Percentiles rank a stretch among this genome's conserved stretches.
These are phyloP conservation scores for Microplitis mediator DNA, from an alignment of 1,140 invertebrate genomes.

Conservation along the genomic window DNA sequence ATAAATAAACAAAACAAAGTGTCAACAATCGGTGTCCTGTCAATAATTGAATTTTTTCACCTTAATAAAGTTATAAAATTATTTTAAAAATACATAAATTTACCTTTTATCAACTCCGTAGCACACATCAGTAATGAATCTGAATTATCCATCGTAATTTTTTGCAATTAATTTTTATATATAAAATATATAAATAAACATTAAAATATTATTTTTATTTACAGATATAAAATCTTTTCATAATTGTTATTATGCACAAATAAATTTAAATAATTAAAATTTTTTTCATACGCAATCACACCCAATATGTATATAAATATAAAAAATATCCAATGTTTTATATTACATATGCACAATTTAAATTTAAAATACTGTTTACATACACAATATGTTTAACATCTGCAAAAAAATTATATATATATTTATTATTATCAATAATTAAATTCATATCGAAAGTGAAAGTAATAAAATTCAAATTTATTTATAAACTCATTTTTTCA, in stretches of 20 bases:
- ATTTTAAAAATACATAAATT: conserved; percentile 13
- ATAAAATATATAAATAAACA: conserved; percentile 5
- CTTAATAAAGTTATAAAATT: not conserved
- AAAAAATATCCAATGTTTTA: too few relatives aligned
- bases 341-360: not conserved
- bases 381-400: not conserved
- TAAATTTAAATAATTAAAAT: not conserved
- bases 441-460: not conserved
- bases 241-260: too few relatives aligned
- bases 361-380: too few relatives aligned
- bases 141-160: conserved; percentile 57
- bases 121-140: conserved; percentile 62
- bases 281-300: not conserved
- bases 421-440: not conserved
- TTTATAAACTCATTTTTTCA: too few relatives aligned
- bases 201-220: not conserved
- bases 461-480: too few relatives aligned
- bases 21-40: too few relatives aligned
- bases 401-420: conserved; percentile 7
- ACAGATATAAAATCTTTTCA: not conserved
- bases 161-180: not conserved
- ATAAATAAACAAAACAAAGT: too few relatives aligned
- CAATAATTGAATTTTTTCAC: too few relatives aligned
- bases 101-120: conserved; percentile 66
- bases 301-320: not conserved